Evolutionary conservation across 2,113 vertebrate species (phyloP).

Genomic region (Dasyurus viverrinus): DNA sequence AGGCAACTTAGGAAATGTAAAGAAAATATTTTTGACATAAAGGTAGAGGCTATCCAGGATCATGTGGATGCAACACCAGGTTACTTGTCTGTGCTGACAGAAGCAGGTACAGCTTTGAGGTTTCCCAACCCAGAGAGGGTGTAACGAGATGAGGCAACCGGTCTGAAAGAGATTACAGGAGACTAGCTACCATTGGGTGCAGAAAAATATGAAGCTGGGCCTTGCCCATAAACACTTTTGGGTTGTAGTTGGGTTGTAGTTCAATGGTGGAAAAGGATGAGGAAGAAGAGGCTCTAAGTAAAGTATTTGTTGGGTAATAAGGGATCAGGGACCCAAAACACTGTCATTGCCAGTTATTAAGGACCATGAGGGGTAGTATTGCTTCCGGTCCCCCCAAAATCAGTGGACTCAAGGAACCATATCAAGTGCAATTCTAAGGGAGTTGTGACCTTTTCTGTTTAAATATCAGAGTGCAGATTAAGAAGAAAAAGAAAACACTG

Average conservation of each 20-base stretch:
- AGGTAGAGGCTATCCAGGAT: neutral
- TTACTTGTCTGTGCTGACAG: neutral
- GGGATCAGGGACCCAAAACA: neutral
- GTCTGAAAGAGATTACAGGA: neutral
- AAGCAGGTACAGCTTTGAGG: neutral
- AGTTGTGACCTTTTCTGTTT: neutral
- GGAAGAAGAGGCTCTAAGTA: neutral
- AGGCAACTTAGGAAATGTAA: neutral
- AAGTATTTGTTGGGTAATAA: neutral
- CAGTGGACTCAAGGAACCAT: neutral
- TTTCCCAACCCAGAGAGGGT: neutral
- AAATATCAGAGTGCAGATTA: neutral
- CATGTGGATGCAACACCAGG: neutral
- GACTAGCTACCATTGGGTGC: neutral
- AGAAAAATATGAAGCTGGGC: neutral
- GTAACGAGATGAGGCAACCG: neutral
- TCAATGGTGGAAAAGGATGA: neutral
- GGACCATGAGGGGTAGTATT: accelerated
- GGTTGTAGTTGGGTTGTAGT: neutral
- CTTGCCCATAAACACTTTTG: neutral
- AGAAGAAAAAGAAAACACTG: neutral
- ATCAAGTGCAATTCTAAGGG: neutral
- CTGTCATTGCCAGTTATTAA: neutral
- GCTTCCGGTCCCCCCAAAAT: neutral
- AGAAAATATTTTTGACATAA: neutral